Evolutionary conservation across 1,140 invertebrate genomes (phyloP).

Genomic region (Euglossa dilemma): DNA sequence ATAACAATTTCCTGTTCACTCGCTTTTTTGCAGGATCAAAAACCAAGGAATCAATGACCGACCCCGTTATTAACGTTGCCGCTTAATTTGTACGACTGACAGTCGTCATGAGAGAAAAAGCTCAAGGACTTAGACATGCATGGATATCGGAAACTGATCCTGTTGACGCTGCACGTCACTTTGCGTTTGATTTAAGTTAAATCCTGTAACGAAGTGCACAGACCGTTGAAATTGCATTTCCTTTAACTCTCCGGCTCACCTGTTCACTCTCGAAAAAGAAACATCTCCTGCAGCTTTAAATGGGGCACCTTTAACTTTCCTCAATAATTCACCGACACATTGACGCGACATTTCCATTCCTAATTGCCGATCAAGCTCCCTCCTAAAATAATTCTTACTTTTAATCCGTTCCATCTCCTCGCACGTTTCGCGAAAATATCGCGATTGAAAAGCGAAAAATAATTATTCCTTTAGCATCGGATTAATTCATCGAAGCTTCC

Average conservation of each 20-base stretch:
- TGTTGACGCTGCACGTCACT: neutral
- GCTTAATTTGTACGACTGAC: neutral
- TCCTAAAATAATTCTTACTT: too few relatives aligned
- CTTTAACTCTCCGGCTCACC: neutral
- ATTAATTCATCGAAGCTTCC: too few relatives aligned
- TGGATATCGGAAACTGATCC: constrained; percentile 27
- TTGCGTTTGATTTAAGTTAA: constrained; percentile 3
- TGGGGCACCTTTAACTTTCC: too few relatives aligned
- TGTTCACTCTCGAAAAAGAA: neutral
- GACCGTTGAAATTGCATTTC: neutral
- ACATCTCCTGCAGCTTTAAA: neutral
- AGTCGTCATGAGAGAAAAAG: neutral
- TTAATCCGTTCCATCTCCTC: too few relatives aligned
- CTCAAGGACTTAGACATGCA: constrained; percentile 21
- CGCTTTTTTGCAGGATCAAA: too few relatives aligned
- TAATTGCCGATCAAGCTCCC: too few relatives aligned
- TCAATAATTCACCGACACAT: neutral
- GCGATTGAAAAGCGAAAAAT: too few relatives aligned
- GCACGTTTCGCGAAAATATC: too few relatives aligned
- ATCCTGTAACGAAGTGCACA: neutral
- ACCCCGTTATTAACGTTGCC: neutral
- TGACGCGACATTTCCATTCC: neutral
- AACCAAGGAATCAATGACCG: constrained; percentile 6
- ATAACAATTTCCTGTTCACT: too few relatives aligned
- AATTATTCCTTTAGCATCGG: too few relatives aligned